Percentiles rank a stretch among this genome's conserved stretches.
Evolutionary conservation across 2,888 invertebrate genomes (phyloP).

Genomic region (Unio delphinus): DNA sequence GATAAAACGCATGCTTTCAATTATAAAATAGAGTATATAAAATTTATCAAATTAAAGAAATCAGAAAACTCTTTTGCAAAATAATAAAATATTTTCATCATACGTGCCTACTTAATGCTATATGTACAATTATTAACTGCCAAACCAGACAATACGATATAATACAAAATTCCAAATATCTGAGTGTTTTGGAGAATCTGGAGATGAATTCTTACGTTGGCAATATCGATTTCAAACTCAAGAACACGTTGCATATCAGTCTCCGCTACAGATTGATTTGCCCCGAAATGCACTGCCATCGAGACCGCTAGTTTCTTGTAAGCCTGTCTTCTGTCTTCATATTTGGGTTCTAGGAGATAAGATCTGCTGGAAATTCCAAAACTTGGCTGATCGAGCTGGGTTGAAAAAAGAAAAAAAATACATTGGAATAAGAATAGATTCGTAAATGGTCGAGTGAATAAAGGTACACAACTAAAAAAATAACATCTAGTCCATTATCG

Average conservation of each 20-base stretch:
- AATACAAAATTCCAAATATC: too few species aligned
- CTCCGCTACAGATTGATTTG: conserved; percentile 79
- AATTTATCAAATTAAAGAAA: not conserved
- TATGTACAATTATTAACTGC: too few species aligned
- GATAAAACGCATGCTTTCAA: not conserved
- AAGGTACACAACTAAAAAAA: too few species aligned
- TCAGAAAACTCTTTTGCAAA: too few species aligned
- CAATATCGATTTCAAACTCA: conserved; percentile 89
- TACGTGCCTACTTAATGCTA: too few species aligned
- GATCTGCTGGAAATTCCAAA: conserved; percentile 84
- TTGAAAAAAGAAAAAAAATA: conserved; percentile 8
- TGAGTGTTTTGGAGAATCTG: too few species aligned
- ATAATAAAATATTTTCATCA: too few species aligned
- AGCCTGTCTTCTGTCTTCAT: conserved; percentile 79
- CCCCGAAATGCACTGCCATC: conserved; percentile 87
- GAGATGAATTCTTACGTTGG: conserved; percentile 80
- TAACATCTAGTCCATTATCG: too few species aligned
- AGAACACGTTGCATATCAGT: conserved; percentile 83
- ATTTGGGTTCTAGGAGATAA: conserved; percentile 77
- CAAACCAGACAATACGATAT: too few species aligned
- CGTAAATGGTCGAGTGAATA: too few species aligned
- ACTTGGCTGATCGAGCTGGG: conserved; percentile 90
- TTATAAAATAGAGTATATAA: not conserved
- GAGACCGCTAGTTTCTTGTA: conserved; percentile 89
- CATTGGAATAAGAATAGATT: too few species aligned